phyloP scores from a whole-genome alignment of 2,888 invertebrate species.

The Meloe dianella region DNA sequence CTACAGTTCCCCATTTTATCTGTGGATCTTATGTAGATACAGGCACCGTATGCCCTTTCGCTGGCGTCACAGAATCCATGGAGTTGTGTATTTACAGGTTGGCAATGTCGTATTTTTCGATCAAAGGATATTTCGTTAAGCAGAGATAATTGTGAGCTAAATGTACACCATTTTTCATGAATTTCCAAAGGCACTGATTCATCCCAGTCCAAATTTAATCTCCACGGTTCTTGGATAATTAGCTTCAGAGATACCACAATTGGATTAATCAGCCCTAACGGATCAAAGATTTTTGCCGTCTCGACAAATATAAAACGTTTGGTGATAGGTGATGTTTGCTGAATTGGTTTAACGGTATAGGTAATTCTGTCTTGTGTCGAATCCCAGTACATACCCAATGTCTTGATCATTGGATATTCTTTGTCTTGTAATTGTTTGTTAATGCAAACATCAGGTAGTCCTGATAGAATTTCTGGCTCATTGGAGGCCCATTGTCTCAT shows the following conservation, averaged over 20 bases:
- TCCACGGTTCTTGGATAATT: constrained; percentile 23
- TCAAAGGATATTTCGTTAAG: neutral
- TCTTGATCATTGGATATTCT: constrained; percentile 17
- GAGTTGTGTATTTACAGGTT: neutral
- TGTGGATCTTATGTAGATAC: constrained; percentile 16
- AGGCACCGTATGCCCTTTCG: constrained; percentile 17
- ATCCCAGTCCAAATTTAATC: constrained; percentile 20
- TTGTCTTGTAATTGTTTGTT: neutral
- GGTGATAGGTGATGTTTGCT: neutral
- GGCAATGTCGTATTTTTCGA: neutral
- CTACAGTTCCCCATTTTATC: neutral
- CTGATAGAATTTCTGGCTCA: too few relatives aligned
- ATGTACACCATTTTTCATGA: neutral
- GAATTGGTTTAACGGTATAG: constrained; percentile 13
- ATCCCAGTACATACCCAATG: constrained; percentile 26
- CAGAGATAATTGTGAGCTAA: neutral
- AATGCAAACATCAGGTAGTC: neutral
- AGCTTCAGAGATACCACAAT: constrained; percentile 16
- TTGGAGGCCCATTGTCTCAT: constrained; percentile 19
- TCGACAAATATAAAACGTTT: constrained; percentile 19
- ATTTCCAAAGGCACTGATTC: constrained; percentile 21
- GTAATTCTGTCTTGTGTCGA: constrained; percentile 18
- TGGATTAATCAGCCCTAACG: constrained; percentile 19
- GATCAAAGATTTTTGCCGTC: constrained; percentile 27
- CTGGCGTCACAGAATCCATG: constrained; percentile 22